phyloP scores from a whole-genome alignment of 2,888 invertebrate species.

The Urechis unicinctus region DNA sequence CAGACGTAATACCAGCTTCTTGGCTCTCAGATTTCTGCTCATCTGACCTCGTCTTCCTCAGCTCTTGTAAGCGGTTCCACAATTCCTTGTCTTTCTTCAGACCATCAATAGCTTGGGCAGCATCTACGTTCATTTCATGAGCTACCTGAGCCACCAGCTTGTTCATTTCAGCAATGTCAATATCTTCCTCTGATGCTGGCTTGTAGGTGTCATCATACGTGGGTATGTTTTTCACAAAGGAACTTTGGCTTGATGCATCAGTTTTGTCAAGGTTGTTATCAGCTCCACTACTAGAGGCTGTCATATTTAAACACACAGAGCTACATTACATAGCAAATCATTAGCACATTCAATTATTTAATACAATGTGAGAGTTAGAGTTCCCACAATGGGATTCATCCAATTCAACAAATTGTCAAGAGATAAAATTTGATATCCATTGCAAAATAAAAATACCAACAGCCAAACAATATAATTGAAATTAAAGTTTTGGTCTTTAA shows the following conservation, averaged over 20 bases:
- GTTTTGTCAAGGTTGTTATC: constrained; percentile 1
- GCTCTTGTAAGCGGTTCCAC: constrained; percentile 30
- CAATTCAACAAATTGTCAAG: too few relatives aligned
- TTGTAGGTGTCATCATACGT: not conserved
- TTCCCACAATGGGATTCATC: too few relatives aligned
- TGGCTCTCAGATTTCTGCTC: not conserved
- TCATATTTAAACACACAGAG: too few relatives aligned
- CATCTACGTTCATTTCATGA: constrained; percentile 35
- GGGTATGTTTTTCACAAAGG: constrained; percentile 7
- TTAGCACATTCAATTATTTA: too few relatives aligned
- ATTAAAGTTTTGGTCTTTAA: too few relatives aligned
- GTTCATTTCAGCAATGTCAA: constrained; percentile 26
- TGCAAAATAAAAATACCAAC: too few relatives aligned
- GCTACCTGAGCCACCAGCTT: constrained; percentile 32
- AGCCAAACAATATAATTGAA: too few relatives aligned
- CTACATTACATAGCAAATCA: too few relatives aligned
- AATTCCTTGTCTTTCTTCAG: constrained; percentile 39
- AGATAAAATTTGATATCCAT: too few relatives aligned
- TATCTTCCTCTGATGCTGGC: constrained; percentile 1
- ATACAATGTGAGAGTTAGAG: too few relatives aligned
- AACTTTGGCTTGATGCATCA: not conserved
- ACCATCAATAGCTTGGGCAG: constrained; percentile 30
- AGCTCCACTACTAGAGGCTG: too few relatives aligned
- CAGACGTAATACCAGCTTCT: not conserved
- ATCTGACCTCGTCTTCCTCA: constrained; percentile 16